Percentiles rank a stretch among this genome's conserved stretches.
These are phyloP conservation scores for Ctenopoma kingsleyae DNA, from an alignment of 2,797 vertebrate genomes.

Conservation along the genomic window DNA sequence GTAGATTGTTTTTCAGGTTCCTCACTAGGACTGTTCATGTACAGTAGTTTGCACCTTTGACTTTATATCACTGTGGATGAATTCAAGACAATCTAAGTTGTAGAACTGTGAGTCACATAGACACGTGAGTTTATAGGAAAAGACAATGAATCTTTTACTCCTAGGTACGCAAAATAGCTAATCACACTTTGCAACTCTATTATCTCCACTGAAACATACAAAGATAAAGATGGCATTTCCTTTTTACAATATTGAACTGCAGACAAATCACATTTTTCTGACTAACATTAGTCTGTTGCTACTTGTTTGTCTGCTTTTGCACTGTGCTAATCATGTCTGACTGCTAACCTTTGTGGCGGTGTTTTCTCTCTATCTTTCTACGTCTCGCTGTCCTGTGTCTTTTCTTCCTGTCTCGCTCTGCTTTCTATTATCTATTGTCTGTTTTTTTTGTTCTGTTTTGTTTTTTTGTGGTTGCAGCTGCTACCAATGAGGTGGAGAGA, in stretches of 20 bases:
- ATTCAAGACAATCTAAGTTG: not conserved
- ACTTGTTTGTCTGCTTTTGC: slow-evolving; percentile 75
- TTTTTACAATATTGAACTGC: slow-evolving; percentile 9
- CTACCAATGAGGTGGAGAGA: slow-evolving; percentile 99
- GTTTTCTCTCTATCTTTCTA: slow-evolving; percentile 71
- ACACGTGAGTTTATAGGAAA: not conserved
- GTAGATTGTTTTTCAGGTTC: not conserved
- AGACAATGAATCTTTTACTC: not conserved
- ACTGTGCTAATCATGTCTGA: slow-evolving; percentile 77
- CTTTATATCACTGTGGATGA: not conserved
- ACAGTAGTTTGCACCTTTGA: not conserved
- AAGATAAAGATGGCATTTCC: not conserved
- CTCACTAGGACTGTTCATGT: not conserved
- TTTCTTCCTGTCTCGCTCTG: slow-evolving; percentile 67
- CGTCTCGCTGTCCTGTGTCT: slow-evolving; percentile 63
- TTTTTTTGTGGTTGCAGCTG: slow-evolving; percentile 93
- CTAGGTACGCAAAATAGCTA: not conserved
- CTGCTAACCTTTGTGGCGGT: slow-evolving; percentile 77
- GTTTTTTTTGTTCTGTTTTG: slow-evolving; percentile 12
- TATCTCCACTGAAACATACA: not conserved
- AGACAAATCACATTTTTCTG: slow-evolving; percentile 20
- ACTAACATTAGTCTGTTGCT: slow-evolving; percentile 62
- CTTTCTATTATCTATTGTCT: slow-evolving; percentile 72
- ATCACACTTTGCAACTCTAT: not conserved
- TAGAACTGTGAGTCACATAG: not conserved